phyloP scores from a whole-genome alignment of 2,113 vertebrate genomes.

The Aviceda subcristata region DNA sequence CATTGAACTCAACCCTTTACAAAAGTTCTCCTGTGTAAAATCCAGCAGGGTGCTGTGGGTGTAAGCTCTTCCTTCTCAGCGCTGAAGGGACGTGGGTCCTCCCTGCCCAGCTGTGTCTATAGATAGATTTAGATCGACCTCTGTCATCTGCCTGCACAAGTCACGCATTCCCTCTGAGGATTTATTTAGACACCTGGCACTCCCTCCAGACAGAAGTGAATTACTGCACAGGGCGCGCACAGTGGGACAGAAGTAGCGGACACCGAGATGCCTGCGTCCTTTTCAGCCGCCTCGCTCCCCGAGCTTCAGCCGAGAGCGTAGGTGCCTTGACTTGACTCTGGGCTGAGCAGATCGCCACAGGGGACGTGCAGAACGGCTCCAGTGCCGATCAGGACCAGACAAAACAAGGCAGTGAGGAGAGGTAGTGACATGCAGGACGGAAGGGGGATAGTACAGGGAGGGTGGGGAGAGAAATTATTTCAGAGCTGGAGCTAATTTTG shows the following conservation, averaged over 20 bases:
- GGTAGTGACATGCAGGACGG: not conserved
- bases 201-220: not conserved
- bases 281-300: fast-evolving
- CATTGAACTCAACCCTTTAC: not conserved
- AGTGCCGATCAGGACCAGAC: fast-evolving
- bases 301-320: fast-evolving
- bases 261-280: fast-evolving
- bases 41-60: no score
- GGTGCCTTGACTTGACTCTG: not conserved
- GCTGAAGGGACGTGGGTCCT: not conserved
- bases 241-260: not conserved
- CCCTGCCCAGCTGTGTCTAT: not conserved
- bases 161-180: not conserved
- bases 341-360: not conserved
- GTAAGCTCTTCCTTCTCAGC: not conserved
- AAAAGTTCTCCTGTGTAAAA: not conserved
- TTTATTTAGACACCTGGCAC: not conserved
- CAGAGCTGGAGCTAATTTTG: not conserved
- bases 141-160: not conserved
- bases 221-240: not conserved
- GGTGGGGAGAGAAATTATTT: not conserved
- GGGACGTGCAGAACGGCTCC: not conserved
- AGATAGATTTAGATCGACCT: not conserved
- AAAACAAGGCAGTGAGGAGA: not conserved
- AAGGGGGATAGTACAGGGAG: not conserved